Conservation (phyloP, 2,113 vertebrate genomes). For the Brienomyrus brachyistius region DNA sequence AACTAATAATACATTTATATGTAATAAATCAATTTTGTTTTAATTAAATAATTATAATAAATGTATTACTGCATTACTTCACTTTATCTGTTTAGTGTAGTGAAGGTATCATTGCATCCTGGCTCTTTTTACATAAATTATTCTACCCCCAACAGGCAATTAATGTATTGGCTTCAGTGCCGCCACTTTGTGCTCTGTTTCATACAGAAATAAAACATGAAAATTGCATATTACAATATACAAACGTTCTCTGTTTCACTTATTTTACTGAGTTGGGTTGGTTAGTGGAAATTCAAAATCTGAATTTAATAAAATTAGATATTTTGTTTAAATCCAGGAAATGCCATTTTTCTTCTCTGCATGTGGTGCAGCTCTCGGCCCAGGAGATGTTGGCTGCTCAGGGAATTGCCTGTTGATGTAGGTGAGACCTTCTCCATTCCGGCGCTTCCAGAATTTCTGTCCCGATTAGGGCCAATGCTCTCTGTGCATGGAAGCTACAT, state of each 20-base stretch:
- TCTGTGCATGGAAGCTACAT: conserved; percentile 29
- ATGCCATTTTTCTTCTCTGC: background rate
- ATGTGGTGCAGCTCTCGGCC: background rate
- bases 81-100: background rate
- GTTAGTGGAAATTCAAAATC: background rate
- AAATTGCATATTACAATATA: background rate
- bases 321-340: background rate
- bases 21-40: background rate
- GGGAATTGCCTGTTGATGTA: background rate
- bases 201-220: background rate
- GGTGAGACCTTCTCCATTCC: background rate
- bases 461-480: conserved; percentile 15
- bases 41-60: background rate
- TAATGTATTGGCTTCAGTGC: background rate
- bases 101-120: background rate
- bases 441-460: background rate
- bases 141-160: background rate
- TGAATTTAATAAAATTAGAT: background rate
- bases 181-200: background rate
- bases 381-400: background rate
- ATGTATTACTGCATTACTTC: background rate
- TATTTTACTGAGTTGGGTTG: background rate
- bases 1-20: background rate
- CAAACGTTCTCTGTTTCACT: background rate
- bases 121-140: background rate